Conservation (phyloP, 1,140 invertebrate genomes). For the Aethina tumida region DNA sequence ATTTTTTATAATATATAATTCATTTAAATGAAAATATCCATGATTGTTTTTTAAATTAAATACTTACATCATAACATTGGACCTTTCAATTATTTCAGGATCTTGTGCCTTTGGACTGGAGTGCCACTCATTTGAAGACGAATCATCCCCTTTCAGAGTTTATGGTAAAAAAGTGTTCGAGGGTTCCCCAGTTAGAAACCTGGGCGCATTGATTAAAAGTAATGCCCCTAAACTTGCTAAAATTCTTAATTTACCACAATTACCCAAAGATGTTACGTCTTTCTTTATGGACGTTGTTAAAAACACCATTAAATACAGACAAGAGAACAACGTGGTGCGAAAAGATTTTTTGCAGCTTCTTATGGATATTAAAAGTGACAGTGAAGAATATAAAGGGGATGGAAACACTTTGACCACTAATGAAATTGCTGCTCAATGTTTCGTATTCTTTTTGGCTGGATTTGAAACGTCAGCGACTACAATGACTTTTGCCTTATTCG, state of each 20-base stretch:
- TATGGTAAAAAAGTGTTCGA: background rate
- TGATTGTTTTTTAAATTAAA: too few species aligned
- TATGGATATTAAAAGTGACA: too few species aligned
- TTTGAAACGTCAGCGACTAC: slow-evolving; percentile 42
- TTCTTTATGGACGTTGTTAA: slow-evolving; percentile 28
- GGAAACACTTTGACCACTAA: slow-evolving; percentile 9
- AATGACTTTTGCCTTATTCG: slow-evolving; percentile 39
- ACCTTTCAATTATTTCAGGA: too few species aligned
- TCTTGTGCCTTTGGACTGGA: slow-evolving; percentile 11
- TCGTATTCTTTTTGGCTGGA: slow-evolving; percentile 42
- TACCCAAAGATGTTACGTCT: slow-evolving; percentile 8
- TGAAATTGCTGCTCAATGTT: slow-evolving; percentile 31
- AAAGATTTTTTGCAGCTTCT: slow-evolving; percentile 10
- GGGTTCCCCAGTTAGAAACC: background rate
- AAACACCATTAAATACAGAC: slow-evolving; percentile 29
- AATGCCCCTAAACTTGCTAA: background rate
- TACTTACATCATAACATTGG: too few species aligned
- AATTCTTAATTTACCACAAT: background rate
- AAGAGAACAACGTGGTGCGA: slow-evolving; percentile 21
- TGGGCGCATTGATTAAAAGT: background rate
- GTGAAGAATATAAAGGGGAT: too few species aligned
- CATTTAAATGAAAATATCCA: too few species aligned
- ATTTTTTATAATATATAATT: too few species aligned
- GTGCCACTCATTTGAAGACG: slow-evolving; percentile 4
- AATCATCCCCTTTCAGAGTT: background rate